phyloP scores from a whole-genome alignment of 2,888 invertebrate genomes.

The Amblyteles armatorius region DNA sequence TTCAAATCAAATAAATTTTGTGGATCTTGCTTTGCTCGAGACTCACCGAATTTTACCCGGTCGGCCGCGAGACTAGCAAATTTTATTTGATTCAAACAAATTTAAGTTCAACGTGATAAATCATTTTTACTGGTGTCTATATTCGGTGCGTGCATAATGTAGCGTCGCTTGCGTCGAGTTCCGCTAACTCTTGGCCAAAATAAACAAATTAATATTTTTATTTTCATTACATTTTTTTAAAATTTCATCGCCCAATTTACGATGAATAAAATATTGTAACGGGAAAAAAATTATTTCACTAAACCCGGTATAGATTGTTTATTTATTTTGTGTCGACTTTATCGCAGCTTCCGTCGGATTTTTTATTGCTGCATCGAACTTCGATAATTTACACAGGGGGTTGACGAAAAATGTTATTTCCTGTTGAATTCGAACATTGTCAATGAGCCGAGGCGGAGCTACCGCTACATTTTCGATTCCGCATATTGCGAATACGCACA shows the following conservation, averaged over 20 bases:
- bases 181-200: background rate
- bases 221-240: background rate
- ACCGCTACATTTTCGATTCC: background rate
- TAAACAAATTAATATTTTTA: background rate
- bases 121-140: background rate
- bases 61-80: background rate
- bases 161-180: background rate
- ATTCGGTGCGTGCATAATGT: conserved; percentile 4
- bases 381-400: background rate
- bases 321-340: no score
- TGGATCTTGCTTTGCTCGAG: background rate
- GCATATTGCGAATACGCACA: conserved; percentile 4
- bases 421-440: background rate
- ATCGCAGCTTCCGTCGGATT: no score
- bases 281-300: no score
- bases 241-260: background rate
- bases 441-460: background rate
- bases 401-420: background rate
- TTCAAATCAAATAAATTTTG: background rate
- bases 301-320: no score
- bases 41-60: background rate
- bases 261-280: no score
- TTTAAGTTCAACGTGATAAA: background rate
- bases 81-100: background rate
- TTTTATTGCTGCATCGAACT: no score